Conservation (phyloP, 1,140 invertebrate genomes). For the Tetraneura akinire region DNA sequence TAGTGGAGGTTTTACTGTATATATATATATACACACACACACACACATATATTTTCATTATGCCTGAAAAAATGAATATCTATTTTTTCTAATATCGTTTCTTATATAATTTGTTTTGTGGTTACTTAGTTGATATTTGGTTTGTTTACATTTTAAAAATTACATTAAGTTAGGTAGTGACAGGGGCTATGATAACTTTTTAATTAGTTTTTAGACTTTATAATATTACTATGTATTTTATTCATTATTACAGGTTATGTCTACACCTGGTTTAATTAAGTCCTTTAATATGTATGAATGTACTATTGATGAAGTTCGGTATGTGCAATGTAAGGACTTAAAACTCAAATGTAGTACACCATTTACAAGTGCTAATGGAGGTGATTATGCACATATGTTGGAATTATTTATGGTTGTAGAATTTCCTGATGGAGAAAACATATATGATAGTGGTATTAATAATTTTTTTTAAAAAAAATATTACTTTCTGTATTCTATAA, state of each 20-base stretch:
- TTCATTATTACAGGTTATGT: conserved; percentile 22
- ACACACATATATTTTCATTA: no score
- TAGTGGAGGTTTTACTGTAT: no score
- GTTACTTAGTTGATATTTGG: no score
- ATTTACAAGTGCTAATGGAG: not conserved
- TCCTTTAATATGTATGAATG: conserved; percentile 10
- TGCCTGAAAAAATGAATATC: no score
- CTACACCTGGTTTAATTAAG: not conserved
- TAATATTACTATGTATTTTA: not conserved
- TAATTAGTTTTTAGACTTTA: no score
- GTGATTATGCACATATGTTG: conserved; percentile 32
- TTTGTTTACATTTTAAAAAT: no score
- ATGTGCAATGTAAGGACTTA: not conserved
- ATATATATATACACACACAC: no score
- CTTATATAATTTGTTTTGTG: no score
- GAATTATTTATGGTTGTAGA: conserved; percentile 27
- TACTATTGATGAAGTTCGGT: not conserved
- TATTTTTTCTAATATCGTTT: no score
- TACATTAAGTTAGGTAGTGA: no score
- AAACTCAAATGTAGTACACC: not conserved
- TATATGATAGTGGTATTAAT: not conserved
- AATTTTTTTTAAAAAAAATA: not conserved
- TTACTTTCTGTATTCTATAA: not conserved
- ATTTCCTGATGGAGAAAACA: not conserved
- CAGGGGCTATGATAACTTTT: no score